These are phyloP conservation scores for Corella eumyota DNA, from an alignment of 23 tunicate genomes.

Conservation along the genomic window DNA sequence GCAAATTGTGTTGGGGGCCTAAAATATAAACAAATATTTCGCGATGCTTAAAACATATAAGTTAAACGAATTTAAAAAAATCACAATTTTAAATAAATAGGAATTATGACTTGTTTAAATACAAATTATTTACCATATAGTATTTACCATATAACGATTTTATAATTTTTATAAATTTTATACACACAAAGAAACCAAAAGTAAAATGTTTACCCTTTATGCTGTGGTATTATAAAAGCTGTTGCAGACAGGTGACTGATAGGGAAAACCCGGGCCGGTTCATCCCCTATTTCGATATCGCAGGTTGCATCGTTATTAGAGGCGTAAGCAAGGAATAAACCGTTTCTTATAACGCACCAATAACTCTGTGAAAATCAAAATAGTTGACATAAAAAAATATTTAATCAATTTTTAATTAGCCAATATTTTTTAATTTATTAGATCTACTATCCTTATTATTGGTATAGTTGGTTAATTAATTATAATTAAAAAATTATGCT, in stretches of 20 bases:
- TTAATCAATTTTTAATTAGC: too few species aligned
- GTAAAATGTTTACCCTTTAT: too few species aligned
- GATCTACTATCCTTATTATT: too few species aligned
- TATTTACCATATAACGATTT: too few species aligned
- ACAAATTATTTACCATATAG: background rate
- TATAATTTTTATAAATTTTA: too few species aligned
- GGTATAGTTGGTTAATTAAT: too few species aligned
- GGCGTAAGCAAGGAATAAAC: conserved; percentile 30
- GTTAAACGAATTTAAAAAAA: background rate
- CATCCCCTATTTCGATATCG: conserved; percentile 9
- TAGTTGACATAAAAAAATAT: background rate
- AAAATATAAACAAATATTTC: background rate
- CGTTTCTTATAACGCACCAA: conserved; percentile 47
- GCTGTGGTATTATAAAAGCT: conserved; percentile 13
- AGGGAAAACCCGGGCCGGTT: conserved; percentile 16
- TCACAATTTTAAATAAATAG: background rate
- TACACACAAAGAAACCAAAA: too few species aligned
- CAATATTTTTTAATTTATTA: too few species aligned
- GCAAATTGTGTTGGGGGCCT: conserved; percentile 13
- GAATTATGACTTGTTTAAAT: background rate
- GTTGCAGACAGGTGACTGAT: conserved; percentile 17
- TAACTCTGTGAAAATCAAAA: conserved; percentile 11
- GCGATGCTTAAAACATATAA: too few species aligned
- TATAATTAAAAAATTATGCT: too few species aligned
- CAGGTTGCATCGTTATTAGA: conserved; percentile 4